Base-by-base conservation (phyloP, 2,797 vertebrate species). In the Propithecus deckenii region DNA sequence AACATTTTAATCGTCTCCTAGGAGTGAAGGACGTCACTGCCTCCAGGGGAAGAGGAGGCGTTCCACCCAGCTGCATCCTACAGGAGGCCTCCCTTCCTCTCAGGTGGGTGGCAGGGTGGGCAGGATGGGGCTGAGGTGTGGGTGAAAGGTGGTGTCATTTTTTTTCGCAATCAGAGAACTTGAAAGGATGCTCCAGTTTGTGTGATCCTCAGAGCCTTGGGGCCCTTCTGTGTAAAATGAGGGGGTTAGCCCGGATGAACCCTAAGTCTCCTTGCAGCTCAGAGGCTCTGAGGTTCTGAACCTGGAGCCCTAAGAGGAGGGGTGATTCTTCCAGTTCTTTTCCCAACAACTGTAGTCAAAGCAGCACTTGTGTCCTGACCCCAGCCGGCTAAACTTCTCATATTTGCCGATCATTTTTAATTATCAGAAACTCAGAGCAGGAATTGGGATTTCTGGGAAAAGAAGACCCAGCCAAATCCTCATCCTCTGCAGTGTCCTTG, bases 1-100 rank as follows among this genome's bases (percentile, higher is more conserved):
- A 69, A 86, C 85, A 48, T 74, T 92, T 90, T 75, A 76, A 76
- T 84, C 20, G 23, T 90, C 97, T 96, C 91, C 65, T 78, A 94
- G 95, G 84, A 96, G 92, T 91, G 91, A 93, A n/a, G 63, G 89
- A 89, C 75, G 94, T 97, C 97, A 97, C 93, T 38, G 48, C 91
- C 91, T 93, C 84, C 93, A 71, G 91, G 85, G 96, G 89, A 95
- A 97, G 79, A 80, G 95, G 93, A 59, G 93, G 89, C 14, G 92
- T 85, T 46, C 95, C 75, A 55, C 80, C 86, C 97, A 97, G 96
- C 94, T 98, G 96, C 80, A 92, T 98, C 97, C 97, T 97, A 43
- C 55, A 0, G 0, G 0, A 88, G 57, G 61, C 86, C 93, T 95
- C 95, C 91, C 97, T 98, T 97, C 97, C 97, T 97, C 38, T 91